Evolutionary conservation across 30 jellyfish, hydroid and myxozoan species (phyloP).

Genomic region (Nemopilema nomurai): DNA sequence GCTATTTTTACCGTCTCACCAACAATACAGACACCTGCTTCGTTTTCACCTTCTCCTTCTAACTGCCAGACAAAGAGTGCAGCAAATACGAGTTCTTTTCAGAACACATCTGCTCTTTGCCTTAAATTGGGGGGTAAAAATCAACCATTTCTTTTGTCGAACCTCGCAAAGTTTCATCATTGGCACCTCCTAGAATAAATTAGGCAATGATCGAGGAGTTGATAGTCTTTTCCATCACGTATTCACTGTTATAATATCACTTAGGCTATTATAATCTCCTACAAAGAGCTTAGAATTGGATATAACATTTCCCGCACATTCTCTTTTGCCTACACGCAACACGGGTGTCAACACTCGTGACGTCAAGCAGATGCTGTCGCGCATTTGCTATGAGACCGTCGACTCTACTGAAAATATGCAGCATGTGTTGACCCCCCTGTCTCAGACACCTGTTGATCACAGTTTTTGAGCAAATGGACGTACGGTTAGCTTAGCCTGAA

Average conservation of each 20-base stretch:
- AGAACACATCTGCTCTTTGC: not conserved
- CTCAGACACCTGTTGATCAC: constrained; percentile 2
- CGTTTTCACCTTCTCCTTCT: not conserved
- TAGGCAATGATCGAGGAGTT: too few relatives aligned
- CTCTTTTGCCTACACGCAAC: not conserved
- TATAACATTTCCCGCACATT: not conserved
- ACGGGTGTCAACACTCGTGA: not conserved
- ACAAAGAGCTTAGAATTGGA: not conserved
- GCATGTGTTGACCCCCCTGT: not conserved
- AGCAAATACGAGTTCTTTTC: not conserved
- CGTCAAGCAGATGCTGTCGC: not conserved
- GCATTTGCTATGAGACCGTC: not conserved
- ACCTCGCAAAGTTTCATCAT: not conserved
- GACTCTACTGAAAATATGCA: not conserved
- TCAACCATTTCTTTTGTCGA: not conserved
- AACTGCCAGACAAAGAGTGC: not conserved
- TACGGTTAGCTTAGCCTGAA: not conserved
- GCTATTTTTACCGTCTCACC: not conserved
- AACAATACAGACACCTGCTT: not conserved
- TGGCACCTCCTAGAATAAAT: too few relatives aligned
- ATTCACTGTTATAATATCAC: not conserved
- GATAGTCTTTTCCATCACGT: not conserved
- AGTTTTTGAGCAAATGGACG: not conserved
- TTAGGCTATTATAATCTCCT: not conserved
- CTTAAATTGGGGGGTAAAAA: not conserved